phyloP scores from a whole-genome alignment of 1,140 invertebrate species.

The Cyrtorhinus lividipennis region DNA sequence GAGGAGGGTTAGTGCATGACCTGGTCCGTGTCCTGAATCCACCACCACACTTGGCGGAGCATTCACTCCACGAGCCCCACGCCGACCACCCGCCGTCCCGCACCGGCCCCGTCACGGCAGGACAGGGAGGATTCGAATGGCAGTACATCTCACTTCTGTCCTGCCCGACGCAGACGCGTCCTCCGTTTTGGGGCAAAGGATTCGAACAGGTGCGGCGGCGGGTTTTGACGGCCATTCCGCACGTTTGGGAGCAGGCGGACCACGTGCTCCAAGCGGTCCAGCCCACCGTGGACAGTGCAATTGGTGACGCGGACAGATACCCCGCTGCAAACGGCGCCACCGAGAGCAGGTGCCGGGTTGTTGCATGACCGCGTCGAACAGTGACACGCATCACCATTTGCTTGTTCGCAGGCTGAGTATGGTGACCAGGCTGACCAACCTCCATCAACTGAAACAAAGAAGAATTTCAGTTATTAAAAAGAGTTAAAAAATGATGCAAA shows the following conservation, averaged over 20 bases:
- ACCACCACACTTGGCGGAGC: constrained; percentile 40
- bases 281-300: constrained; percentile 66
- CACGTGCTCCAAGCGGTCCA: constrained; percentile 80
- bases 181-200: constrained; percentile 65
- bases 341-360: constrained; percentile 64
- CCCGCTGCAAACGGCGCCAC: constrained; percentile 49
- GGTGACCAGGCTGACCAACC: constrained; percentile 57
- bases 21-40: constrained; percentile 36
- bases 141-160: constrained; percentile 65
- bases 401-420: constrained; percentile 48
- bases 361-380: constrained; percentile 66
- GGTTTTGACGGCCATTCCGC: constrained; percentile 65
- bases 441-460: constrained; percentile 43
- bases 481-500: too few relatives aligned
- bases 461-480: too few relatives aligned
- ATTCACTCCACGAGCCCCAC: constrained; percentile 56
- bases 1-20: constrained; percentile 47
- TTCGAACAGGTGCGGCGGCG: constrained; percentile 62
- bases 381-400: constrained; percentile 44
- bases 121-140: constrained; percentile 62
- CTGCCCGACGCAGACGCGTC: constrained; percentile 64
- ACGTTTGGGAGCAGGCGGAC: constrained; percentile 67
- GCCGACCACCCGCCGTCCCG: constrained; percentile 57
- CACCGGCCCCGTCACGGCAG: constrained; percentile 37
- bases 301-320: constrained; percentile 44